Percentiles rank a stretch among this genome's conserved stretches.
Conservation (phyloP, 2,797 vertebrate genomes). For the Galaxias olidus region DNA sequence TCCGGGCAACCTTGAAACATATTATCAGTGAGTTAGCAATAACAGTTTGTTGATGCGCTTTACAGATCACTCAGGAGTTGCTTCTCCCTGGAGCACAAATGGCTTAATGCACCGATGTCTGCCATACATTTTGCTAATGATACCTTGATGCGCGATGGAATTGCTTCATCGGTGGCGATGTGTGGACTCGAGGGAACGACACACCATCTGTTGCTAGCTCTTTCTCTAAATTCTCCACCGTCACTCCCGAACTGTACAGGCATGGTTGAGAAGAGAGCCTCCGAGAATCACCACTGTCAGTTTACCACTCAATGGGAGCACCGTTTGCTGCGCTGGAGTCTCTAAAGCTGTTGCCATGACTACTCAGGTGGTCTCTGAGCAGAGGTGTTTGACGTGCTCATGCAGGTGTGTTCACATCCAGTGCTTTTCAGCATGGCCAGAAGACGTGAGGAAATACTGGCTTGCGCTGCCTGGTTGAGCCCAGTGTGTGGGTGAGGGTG, state of each 20-base stretch:
- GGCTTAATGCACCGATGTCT: constrained; percentile 37
- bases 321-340: constrained; percentile 30
- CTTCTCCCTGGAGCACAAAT: constrained; percentile 33
- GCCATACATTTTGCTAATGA: constrained; percentile 47
- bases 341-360: constrained; percentile 30
- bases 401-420: constrained; percentile 39
- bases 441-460: not conserved
- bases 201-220: constrained; percentile 47
- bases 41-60: constrained; percentile 23
- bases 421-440: constrained; percentile 2
- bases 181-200: constrained; percentile 20
- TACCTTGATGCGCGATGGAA: constrained; percentile 32
- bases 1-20: constrained; percentile 18
- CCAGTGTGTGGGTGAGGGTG: not conserved
- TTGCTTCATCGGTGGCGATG: constrained; percentile 5
- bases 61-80: constrained; percentile 44
- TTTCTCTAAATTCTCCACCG: constrained; percentile 9
- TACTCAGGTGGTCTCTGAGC: constrained; percentile 21
- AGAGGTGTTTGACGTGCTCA: constrained; percentile 1
- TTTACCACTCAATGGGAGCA: constrained; percentile 30
- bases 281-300: constrained; percentile 26
- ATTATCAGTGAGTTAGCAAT: not conserved
- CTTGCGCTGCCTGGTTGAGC: not conserved
- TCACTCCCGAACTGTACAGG: not conserved
- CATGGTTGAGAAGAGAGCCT: constrained; percentile 17